Base-by-base conservation (phyloP, 2,113 vertebrate species). In the Microtus montanus region DNA sequence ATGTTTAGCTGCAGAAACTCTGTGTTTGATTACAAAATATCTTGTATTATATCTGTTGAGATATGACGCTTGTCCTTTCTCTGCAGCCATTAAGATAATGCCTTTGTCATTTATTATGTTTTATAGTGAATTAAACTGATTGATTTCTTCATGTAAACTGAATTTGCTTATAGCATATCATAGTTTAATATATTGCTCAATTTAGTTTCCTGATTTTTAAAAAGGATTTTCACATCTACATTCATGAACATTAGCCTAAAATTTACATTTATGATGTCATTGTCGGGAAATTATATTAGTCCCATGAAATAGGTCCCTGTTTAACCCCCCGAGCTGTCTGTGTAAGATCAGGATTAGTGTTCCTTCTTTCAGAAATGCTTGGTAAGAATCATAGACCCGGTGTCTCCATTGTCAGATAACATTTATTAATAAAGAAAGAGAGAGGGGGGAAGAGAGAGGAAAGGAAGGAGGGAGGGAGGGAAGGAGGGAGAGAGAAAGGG, bases 11-110 rank as follows among this genome's bases (percentile, higher is more conserved):
- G 63, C 63, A 90, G 80, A 93, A 93, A 87, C 64, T 89, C 90
- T 94, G 91, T 66, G 79, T 82, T 95, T 91, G 89, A 92, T 95
- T 86, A 85, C 84, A 86, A 95, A 49, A n/a, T 89, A 52, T 80
- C 58, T 20, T 93, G 66, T 49, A 64, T 91, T 89, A 66, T 75
- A 88, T 71, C 64, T 84, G 47, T 17, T 41, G 80, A 87, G 70
- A 92, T 71, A 87, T 7, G 64, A 63, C 3, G 47, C 90, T 84
- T 92, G 68, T 87, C 63, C 38, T 95, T 86, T 91, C 78, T 61
- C 90, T 94, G 26, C 35, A 66, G n/a, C 49, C 54, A 22, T 68
- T 80, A 70, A 90, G 68, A 83, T 95, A 52, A 84, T 41, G 15
- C 28, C 26, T 75, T 91, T 91, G 74, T 77, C 88, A 7, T 87